Percentiles rank a stretch among this genome's conserved stretches.
These are phyloP conservation scores for Myotis brandtii DNA, from an alignment of 2,113 vertebrate species.

Conservation along the genomic window DNA sequence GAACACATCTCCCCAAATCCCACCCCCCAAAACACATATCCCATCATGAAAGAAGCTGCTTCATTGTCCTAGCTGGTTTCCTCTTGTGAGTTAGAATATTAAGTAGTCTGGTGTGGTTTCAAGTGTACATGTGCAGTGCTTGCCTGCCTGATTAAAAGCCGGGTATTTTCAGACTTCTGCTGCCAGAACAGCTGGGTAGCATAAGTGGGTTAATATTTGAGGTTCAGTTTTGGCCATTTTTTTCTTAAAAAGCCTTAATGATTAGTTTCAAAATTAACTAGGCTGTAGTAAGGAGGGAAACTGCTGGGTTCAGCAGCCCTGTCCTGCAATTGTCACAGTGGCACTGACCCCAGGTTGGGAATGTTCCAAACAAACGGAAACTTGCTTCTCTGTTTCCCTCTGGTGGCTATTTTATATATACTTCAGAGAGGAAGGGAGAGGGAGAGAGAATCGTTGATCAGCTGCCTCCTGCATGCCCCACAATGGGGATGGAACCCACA, in stretches of 20 bases:
- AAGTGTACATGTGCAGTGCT: not conserved
- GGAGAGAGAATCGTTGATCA: too few species aligned
- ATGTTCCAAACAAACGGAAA: not conserved
- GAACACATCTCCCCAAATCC: constrained; percentile 26
- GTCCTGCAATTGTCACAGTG: not conserved
- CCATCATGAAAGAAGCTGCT: constrained; percentile 28
- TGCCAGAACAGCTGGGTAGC: not conserved
- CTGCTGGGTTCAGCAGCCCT: not conserved
- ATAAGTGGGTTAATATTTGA: not conserved
- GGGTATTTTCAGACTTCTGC: not conserved
- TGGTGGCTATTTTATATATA: not conserved
- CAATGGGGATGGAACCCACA: too few species aligned
- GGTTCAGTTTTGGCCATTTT: not conserved
- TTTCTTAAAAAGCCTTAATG: not conserved
- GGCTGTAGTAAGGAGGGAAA: not conserved
- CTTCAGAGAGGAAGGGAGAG: too few species aligned
- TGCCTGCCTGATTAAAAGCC: constrained; percentile 1
- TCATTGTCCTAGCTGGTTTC: not conserved
- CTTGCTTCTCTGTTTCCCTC: constrained; percentile 30
- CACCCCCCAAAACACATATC: not conserved
- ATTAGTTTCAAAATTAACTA: constrained; percentile 32
- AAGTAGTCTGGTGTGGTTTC: constrained; percentile 19
- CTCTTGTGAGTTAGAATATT: constrained; percentile 43
- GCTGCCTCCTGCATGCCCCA: too few species aligned
- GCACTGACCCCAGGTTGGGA: not conserved